Conservation (phyloP, 1,140 invertebrate species). For the Apolygus lucorum region DNA sequence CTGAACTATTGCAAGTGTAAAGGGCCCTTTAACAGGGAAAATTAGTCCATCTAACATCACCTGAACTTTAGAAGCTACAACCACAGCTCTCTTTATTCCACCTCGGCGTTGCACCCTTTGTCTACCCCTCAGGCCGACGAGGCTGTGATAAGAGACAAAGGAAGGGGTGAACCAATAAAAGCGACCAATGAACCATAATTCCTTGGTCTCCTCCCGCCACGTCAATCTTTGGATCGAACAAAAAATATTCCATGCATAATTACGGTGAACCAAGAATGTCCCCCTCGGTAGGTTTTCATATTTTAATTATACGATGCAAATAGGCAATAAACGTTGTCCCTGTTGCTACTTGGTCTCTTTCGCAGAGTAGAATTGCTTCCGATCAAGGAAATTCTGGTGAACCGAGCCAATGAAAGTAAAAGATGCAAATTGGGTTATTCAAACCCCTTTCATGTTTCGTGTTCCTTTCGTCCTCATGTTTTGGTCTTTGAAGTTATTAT, state of each 20-base stretch:
- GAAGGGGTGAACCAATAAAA: background rate
- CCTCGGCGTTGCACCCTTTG: too few species aligned
- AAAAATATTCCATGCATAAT: conserved; percentile 28
- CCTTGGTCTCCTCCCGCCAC: background rate
- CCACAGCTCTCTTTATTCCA: too few species aligned
- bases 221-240: background rate
- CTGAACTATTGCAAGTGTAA: too few species aligned
- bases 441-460: background rate
- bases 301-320: conserved; percentile 28
- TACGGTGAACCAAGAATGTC: too few species aligned
- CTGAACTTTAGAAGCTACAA: too few species aligned
- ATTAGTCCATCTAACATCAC: too few species aligned
- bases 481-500: background rate
- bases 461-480: too few species aligned
- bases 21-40: too few species aligned
- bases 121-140: background rate
- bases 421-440: background rate
- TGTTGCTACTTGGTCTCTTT: background rate
- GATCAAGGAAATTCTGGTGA: too few species aligned
- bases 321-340: conserved; percentile 1
- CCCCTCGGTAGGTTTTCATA: background rate
- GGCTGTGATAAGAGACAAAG: background rate
- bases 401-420: too few species aligned
- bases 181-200: background rate
- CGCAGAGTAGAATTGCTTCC: too few species aligned